Percentiles rank a stretch among this genome's conserved stretches.
These are phyloP conservation scores for Phaetusa simplex DNA, from an alignment of 2,113 vertebrate genomes.

Conservation along the genomic window DNA sequence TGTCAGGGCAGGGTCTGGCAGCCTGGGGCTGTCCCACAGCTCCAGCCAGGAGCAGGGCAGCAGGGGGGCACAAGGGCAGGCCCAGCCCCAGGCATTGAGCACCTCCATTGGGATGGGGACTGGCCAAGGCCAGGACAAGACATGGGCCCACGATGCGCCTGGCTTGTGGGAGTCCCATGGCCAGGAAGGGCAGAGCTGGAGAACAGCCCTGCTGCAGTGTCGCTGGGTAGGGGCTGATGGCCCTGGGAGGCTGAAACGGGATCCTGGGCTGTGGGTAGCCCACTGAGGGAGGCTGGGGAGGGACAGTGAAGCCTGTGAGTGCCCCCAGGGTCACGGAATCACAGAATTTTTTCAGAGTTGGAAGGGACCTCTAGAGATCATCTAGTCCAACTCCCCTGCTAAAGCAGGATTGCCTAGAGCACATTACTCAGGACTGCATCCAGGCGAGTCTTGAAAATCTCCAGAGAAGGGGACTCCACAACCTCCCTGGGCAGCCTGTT, in stretches of 20 bases:
- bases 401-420: no score
- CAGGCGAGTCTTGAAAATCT: no score
- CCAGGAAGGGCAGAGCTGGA: neutral
- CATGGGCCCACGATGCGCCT: no score
- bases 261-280: neutral
- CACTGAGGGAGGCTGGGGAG: neutral
- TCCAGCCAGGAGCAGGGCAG: neutral
- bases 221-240: neutral
- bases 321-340: no score
- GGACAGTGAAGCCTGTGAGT: neutral
- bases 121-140: no score
- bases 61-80: rapidly evolving
- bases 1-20: neutral
- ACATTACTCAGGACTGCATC: no score
- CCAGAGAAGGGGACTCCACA: no score
- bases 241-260: neutral
- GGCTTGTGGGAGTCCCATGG: neutral
- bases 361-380: no score
- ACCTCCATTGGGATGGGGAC: neutral
- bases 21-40: neutral
- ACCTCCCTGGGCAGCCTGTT: no score
- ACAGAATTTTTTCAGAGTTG: no score
- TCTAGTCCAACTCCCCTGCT: no score
- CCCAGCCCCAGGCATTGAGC: rapidly evolving
- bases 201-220: rapidly evolving